Conservation (phyloP, 2,113 vertebrate species). For the Nymphicus hollandicus region DNA sequence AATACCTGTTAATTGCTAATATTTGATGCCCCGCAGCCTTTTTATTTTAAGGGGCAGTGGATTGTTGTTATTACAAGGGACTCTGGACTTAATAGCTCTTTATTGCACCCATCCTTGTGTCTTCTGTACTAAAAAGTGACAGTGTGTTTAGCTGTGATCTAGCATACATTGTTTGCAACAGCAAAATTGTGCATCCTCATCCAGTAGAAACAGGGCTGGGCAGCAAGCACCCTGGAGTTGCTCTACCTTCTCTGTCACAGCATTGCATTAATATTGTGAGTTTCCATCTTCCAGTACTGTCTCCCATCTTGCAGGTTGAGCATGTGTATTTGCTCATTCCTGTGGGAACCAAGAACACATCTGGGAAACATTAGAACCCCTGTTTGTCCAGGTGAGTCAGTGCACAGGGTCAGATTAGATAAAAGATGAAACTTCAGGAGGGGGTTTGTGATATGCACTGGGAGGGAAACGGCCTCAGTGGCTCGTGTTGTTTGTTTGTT, state of each 20-base stretch:
- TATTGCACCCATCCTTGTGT: background rate
- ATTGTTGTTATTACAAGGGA: background rate
- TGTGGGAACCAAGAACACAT: background rate
- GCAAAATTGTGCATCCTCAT: background rate
- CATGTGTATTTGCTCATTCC: background rate
- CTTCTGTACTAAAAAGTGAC: background rate
- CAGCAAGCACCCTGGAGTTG: background rate
- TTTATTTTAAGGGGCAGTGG: background rate
- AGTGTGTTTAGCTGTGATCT: background rate
- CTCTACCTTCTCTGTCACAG: background rate
- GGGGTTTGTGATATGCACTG: background rate
- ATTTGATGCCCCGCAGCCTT: background rate
- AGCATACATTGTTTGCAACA: background rate
- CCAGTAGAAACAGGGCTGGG: background rate
- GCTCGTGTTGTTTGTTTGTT: background rate
- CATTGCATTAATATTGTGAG: background rate
- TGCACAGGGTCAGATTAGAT: background rate
- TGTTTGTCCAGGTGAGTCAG: background rate
- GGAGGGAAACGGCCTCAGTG: background rate
- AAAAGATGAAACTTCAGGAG: background rate
- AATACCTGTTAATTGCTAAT: background rate
- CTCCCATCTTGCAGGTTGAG: background rate
- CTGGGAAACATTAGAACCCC: background rate
- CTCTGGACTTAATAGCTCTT: background rate
- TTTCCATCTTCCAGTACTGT: background rate